A percentile compares a stretch with the other conserved stretches of the same genome.
Evolutionary conservation across 2,797 vertebrate species (phyloP).

Genomic region (Mus minutoides): DNA sequence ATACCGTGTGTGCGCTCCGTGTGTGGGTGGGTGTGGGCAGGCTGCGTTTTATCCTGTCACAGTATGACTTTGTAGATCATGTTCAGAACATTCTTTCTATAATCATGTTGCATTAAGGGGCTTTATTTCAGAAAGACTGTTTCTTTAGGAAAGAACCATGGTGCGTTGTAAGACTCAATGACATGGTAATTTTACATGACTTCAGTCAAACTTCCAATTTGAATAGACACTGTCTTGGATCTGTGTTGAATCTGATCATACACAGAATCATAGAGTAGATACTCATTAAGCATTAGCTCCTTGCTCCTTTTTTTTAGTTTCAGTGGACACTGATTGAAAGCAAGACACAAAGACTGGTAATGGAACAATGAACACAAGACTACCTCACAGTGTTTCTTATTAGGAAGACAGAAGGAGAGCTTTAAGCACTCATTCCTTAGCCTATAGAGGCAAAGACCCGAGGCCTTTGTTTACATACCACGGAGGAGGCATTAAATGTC

Average conservation of each 20-base stretch:
- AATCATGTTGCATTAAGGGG: slow-evolving; percentile 68
- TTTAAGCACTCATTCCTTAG: background rate
- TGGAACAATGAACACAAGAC: background rate
- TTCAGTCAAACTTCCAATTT: slow-evolving; percentile 43
- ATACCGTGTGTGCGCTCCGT: slow-evolving; percentile 81
- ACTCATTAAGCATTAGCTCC: background rate
- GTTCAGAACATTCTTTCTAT: slow-evolving; percentile 77
- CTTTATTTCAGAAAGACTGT: slow-evolving; percentile 69
- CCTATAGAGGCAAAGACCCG: background rate
- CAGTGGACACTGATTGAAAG: background rate
- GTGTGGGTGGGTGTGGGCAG: slow-evolving; percentile 82
- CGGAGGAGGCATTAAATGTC: background rate
- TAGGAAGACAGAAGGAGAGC: background rate
- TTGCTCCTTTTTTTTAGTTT: background rate
- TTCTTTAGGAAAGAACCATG: slow-evolving; percentile 66
- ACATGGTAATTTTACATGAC: slow-evolving; percentile 65
- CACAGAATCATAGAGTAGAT: background rate
- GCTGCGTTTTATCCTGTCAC: slow-evolving; percentile 78
- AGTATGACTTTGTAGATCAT: slow-evolving; percentile 77
- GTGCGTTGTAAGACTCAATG: slow-evolving; percentile 59
- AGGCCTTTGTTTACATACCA: background rate
- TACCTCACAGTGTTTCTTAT: background rate
- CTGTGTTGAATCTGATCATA: background rate
- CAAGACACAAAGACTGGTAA: background rate
- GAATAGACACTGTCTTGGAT: background rate